These are phyloP conservation scores for Corythucha ciliata DNA, from an alignment of 2,888 invertebrate species.

Conservation along the genomic window DNA sequence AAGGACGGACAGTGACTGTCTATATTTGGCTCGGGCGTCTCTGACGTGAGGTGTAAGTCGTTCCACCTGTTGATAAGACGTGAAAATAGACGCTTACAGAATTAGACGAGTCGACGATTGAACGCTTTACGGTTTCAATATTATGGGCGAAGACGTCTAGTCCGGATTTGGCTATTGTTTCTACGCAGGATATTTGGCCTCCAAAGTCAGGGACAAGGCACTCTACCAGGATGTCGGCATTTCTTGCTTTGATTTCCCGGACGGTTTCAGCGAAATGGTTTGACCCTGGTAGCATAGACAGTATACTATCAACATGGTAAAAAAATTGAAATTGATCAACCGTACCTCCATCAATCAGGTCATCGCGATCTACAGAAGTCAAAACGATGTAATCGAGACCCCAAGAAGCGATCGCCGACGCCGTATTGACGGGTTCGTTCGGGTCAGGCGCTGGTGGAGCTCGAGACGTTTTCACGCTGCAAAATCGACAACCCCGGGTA, in stretches of 20 bases:
- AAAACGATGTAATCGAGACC: conserved; percentile 94
- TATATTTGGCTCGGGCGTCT: conserved; percentile 84
- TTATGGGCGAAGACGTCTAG: conserved; percentile 98
- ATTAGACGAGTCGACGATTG: no score
- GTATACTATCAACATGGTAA: conserved; percentile 30
- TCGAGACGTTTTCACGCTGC: conserved; percentile 93
- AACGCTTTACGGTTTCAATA: conserved; percentile 85
- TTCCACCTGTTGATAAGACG: conserved; percentile 44
- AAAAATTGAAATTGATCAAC: not conserved
- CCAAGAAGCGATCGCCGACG: conserved; percentile 85
- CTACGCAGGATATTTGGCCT: conserved; percentile 65
- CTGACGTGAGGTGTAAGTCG: conserved; percentile 81
- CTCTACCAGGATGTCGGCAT: conserved; percentile 81
- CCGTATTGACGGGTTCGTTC: conserved; percentile 85
- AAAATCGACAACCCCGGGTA: conserved; percentile 95
- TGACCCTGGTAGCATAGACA: conserved; percentile 60
- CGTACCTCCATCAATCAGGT: conserved; percentile 44
- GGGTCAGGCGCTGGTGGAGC: conserved; percentile 82
- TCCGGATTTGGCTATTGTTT: conserved; percentile 65
- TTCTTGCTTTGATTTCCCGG: conserved; percentile 68
- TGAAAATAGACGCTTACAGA: not conserved
- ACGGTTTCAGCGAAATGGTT: conserved; percentile 90
- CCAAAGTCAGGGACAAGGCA: conserved; percentile 95
- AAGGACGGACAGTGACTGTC: conserved; percentile 78
- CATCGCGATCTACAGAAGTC: conserved; percentile 96